Conservation (phyloP, 2,888 invertebrate species). For the Drosophila cognata region DNA sequence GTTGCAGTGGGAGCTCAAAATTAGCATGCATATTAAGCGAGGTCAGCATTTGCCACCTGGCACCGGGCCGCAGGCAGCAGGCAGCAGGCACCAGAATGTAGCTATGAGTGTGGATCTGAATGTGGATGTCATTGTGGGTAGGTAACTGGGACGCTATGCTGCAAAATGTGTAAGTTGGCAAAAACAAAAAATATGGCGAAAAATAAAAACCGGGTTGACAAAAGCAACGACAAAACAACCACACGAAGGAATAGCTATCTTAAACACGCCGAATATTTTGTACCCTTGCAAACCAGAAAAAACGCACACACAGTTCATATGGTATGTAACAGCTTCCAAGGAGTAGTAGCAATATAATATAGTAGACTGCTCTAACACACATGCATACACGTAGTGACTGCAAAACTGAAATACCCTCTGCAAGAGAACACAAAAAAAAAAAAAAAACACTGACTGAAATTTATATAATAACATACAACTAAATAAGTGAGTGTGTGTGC, state of each 20-base stretch:
- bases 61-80: background rate
- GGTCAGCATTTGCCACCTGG: slow-evolving; percentile 59
- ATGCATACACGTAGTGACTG: background rate
- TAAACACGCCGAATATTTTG: background rate
- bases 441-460: slow-evolving; percentile 34
- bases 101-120: slow-evolving; percentile 4
- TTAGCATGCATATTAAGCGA: slow-evolving; percentile 66
- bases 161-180: slow-evolving; percentile 49
- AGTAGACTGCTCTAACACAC: background rate
- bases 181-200: slow-evolving; percentile 24
- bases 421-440: background rate
- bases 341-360: background rate
- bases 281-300: background rate
- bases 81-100: slow-evolving; percentile 8
- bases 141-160: slow-evolving; percentile 24
- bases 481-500: slow-evolving; percentile 3
- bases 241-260: too few species aligned
- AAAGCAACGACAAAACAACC: slow-evolving; percentile 29
- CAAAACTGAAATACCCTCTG: background rate
- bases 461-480: slow-evolving; percentile 47
- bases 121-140: slow-evolving; percentile 6
- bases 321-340: background rate
- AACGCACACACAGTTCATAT: background rate
- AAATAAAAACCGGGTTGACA: slow-evolving; percentile 57
- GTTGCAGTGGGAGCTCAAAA: slow-evolving; percentile 32